A percentile compares a stretch with the other conserved stretches of the same genome.
These are phyloP conservation scores for Ecdyonurus torrentis DNA, from an alignment of 2,888 invertebrate genomes.

Conservation along the genomic window DNA sequence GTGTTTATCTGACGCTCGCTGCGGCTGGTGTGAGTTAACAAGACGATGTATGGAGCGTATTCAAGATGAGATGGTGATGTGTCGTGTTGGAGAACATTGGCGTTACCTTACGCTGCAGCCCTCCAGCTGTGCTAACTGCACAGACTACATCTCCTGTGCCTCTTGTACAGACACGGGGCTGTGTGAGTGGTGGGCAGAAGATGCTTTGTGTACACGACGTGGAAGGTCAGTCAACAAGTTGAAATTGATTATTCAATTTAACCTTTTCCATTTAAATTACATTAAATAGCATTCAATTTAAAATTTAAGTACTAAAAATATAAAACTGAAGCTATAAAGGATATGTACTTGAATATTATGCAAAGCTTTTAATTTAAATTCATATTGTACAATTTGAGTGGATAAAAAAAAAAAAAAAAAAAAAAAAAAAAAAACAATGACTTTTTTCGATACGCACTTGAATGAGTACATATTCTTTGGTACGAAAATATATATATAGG, in stretches of 20 bases:
- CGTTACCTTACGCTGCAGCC: conserved; percentile 67
- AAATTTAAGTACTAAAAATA: too few species aligned
- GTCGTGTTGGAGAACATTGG: conserved; percentile 40
- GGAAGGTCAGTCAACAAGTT: conserved; percentile 30
- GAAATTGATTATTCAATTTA: neutral
- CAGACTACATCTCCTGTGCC: conserved; percentile 76
- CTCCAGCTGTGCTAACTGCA: conserved; percentile 71
- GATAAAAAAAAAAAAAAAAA: too few species aligned
- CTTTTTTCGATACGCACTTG: too few species aligned
- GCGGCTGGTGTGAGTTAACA: conserved; percentile 83
- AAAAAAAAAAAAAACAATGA: too few species aligned
- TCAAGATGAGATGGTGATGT: conserved; percentile 36
- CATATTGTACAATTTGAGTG: too few species aligned
- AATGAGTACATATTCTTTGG: too few species aligned
- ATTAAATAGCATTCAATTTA: too few species aligned
- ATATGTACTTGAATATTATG: too few species aligned
- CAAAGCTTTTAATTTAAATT: too few species aligned
- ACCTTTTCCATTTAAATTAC: neutral
- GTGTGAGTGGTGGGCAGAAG: conserved; percentile 89
- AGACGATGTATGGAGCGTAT: conserved; percentile 48
- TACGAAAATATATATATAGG: too few species aligned
- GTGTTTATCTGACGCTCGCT: conserved; percentile 73
- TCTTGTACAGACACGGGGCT: conserved; percentile 57
- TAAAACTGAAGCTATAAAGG: too few species aligned
- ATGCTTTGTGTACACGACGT: conserved; percentile 66